Evolutionary conservation across 2,113 vertebrate genomes (phyloP).

Genomic region (Sinocyclocheilus maitianheensis): DNA sequence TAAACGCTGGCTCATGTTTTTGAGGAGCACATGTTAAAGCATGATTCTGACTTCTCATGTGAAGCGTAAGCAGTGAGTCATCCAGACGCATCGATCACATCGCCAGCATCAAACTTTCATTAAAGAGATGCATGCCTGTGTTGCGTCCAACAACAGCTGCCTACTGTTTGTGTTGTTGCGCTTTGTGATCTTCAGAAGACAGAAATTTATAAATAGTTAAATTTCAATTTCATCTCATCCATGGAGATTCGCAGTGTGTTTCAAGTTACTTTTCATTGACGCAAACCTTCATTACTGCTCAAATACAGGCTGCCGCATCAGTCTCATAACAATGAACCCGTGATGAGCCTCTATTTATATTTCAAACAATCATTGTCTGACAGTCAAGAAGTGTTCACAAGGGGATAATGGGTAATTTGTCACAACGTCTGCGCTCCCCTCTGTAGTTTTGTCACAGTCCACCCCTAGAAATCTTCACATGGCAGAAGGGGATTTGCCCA

Average conservation of each 20-base stretch:
- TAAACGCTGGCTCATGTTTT: neutral
- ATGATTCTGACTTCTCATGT: neutral
- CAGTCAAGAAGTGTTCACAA: constrained; percentile 8
- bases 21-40: neutral
- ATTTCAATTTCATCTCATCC: neutral
- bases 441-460: constrained; percentile 28
- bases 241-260: neutral
- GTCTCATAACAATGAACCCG: neutral
- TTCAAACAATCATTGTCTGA: constrained; percentile 6
- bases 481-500: neutral
- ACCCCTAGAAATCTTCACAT: constrained; percentile 18
- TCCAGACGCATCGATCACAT: neutral
- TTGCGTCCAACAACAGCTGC: neutral
- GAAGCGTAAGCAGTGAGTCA: neutral
- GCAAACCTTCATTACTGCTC: neutral
- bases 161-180: neutral
- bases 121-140: neutral
- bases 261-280: neutral
- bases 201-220: neutral
- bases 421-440: neutral
- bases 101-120: neutral
- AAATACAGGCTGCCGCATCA: neutral
- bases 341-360: constrained; percentile 23
- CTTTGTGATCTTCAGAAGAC: neutral
- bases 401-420: constrained; percentile 12